Evolutionary conservation across 2,113 vertebrate species (phyloP).

Genomic region (Ciconia boyciana): DNA sequence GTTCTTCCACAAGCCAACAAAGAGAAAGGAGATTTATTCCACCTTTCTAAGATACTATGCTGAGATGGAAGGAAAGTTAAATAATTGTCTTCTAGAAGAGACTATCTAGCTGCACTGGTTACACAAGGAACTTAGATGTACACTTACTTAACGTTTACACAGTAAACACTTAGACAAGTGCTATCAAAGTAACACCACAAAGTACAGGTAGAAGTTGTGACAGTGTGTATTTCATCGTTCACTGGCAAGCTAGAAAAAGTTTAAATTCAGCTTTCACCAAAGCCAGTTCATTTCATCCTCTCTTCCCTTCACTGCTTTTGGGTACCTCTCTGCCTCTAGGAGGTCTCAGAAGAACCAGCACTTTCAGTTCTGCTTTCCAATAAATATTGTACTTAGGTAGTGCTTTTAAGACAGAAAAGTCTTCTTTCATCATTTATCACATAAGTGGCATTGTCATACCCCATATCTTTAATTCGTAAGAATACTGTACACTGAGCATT

Average conservation of each 20-base stretch:
- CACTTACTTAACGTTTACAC: background rate
- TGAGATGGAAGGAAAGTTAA: background rate
- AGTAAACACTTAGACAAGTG: background rate
- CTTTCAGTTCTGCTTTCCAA: background rate
- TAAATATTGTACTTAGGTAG: background rate
- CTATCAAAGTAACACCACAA: background rate
- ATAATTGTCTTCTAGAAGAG: background rate
- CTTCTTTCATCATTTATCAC: background rate
- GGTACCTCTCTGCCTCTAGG: background rate
- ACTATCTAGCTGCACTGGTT: background rate
- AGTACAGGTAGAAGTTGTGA: background rate
- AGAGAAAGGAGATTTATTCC: background rate
- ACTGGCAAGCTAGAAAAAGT: background rate
- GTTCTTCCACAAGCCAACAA: background rate
- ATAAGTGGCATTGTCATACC: background rate
- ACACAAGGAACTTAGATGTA: background rate
- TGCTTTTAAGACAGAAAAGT: background rate
- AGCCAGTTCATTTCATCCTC: background rate
- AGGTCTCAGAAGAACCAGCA: background rate
- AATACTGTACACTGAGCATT: background rate
- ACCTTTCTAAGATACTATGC: background rate
- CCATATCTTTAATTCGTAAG: background rate
- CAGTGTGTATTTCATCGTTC: background rate
- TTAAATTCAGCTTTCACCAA: background rate
- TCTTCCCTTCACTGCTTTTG: background rate